Evolutionary conservation across 2,888 invertebrate species (phyloP), one percentile per base, ranked within the genome.

Genomic region (Drosophila meridionalis): DNA sequence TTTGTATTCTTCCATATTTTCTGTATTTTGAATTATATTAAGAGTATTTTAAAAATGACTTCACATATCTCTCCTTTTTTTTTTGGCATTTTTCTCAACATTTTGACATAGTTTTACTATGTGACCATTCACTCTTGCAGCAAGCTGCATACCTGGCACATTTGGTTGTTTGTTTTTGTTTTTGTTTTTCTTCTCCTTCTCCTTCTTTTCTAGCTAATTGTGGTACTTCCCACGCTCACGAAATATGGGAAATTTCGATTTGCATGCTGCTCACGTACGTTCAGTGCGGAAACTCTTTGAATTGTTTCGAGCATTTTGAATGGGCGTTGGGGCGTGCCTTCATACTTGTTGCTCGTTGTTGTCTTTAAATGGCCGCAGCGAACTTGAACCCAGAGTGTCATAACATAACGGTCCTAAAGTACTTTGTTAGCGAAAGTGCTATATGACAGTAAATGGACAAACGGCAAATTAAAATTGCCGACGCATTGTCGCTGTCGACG

Each of bases 341-440:
- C 80, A 28, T 60, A 52, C 62, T 53, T 71, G 61, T 67, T 64
- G 55, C 62, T 53, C 65, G 60, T 60, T 64, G 47, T 59, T 48
- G 6, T 48, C 50, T 38, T 45, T 32, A 47, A 60, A 69, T 60
- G 58, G 45, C 4, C 52, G 38, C 40, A 20, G 50, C 63, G 77
- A 81, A 81, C 77, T 77, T 77, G 82, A 77, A 77, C 82, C 48
- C 65, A 32, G 52, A 38, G n/a, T 34, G 34, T 45, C 38, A 32
- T 43, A 45, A 36, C 59, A 36, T 47, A 73, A 71, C 34, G 47
- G 47, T 47, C 40, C 32, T 26, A 8, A 56, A 48, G 62, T 53
- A 57, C 57, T 78, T 59, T 63, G 60, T 36, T 58, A 82, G 74
- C 68, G 82, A 78, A 82, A 78, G 82, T 82, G 73, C 48, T 67